phyloP scores from a whole-genome alignment of 2,888 invertebrate species.

The Polietes domitor region DNA sequence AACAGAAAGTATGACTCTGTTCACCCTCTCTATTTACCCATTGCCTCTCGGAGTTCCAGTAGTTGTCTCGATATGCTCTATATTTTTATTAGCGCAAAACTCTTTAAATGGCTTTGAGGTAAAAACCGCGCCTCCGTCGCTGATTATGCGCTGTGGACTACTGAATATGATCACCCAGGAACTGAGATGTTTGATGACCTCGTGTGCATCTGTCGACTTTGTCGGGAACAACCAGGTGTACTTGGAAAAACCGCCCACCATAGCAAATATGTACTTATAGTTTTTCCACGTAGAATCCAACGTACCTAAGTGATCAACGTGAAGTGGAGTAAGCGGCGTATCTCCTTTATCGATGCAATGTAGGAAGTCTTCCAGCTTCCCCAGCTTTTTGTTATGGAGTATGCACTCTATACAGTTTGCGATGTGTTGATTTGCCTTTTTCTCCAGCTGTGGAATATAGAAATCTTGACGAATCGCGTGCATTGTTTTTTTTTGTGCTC shows the following conservation, averaged over 20 bases:
- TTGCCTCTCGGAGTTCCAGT: conserved; percentile 29
- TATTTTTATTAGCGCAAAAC: conserved; percentile 1
- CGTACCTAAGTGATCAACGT: conserved; percentile 56
- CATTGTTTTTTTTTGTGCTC: conserved; percentile 55
- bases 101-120: conserved; percentile 33
- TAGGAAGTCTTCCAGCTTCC: conserved; percentile 40
- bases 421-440: conserved; percentile 20
- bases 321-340: not conserved
- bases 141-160: conserved; percentile 38
- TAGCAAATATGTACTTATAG: conserved; percentile 58
- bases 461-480: conserved; percentile 36
- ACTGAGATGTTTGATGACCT: conserved; percentile 7
- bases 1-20: conserved; percentile 24
- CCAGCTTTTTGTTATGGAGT: conserved; percentile 34
- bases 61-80: conserved; percentile 39
- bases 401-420: conserved; percentile 12
- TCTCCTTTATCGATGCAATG: conserved; percentile 32
- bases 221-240: conserved; percentile 51
- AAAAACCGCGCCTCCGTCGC: conserved; percentile 45
- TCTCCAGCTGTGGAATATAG: conserved; percentile 38
- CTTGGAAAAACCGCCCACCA: conserved; percentile 53
- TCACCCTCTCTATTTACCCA: conserved; percentile 21
- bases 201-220: conserved; percentile 38
- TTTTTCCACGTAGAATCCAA: conserved; percentile 56
- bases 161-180: conserved; percentile 34